Percentiles rank a stretch among this genome's conserved stretches.
Conservation (phyloP, 2,113 vertebrate species). For the Ramphastos sulfuratus region DNA sequence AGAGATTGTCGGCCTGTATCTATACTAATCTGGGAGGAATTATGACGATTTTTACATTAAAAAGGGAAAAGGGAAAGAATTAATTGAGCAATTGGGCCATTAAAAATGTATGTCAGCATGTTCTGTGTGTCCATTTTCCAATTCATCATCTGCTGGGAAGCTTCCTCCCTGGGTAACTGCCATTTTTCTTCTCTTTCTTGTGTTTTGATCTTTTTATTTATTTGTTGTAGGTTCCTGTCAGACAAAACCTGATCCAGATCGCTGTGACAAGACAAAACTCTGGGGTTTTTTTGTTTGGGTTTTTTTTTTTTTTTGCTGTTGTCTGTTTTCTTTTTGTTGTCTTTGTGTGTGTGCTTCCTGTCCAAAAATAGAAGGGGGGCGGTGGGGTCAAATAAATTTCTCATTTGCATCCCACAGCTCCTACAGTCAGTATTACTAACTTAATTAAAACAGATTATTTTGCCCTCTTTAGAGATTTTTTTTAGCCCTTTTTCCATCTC, state of each 20-base stretch:
- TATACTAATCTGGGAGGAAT: constrained; percentile 95
- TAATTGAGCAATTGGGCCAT: constrained; percentile 90
- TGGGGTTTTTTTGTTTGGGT: constrained; percentile 19
- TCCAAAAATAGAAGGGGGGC: neutral
- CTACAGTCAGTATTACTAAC: neutral
- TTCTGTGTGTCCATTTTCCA: constrained; percentile 81
- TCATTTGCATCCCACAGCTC: neutral
- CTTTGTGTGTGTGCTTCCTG: constrained; percentile 37
- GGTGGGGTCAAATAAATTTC: neutral
- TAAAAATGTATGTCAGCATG: constrained; percentile 81
- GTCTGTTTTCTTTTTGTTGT: constrained; percentile 32
- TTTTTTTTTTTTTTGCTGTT: too few species aligned
- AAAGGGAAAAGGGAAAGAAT: constrained; percentile 84
- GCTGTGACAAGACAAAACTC: constrained; percentile 72
- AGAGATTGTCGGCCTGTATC: constrained; percentile 87
- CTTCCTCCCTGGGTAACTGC: constrained; percentile 59
- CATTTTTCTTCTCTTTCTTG: constrained; percentile 61
- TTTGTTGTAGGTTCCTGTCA: constrained; percentile 69
- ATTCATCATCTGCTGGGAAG: constrained; percentile 78
- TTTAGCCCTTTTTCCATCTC: neutral
- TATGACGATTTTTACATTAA: constrained; percentile 90
- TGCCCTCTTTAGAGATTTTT: neutral
- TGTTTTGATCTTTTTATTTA: constrained; percentile 58
- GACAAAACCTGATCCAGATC: constrained; percentile 74
- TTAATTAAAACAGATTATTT: neutral